These are phyloP conservation scores for Clostera curtula DNA, from an alignment of 2,888 invertebrate genomes.

Conservation along the genomic window DNA sequence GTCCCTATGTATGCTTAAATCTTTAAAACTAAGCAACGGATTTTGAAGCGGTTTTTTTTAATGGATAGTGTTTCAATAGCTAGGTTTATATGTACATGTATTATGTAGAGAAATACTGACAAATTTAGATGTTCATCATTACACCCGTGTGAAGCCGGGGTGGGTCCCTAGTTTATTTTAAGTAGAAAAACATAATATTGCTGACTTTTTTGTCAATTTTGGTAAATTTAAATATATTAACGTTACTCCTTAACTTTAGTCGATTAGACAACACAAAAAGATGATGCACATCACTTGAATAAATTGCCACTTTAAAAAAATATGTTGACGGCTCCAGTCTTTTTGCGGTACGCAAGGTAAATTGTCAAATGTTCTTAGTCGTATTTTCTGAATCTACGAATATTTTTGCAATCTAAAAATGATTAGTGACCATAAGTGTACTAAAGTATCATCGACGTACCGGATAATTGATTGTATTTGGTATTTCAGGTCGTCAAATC, in stretches of 20 bases:
- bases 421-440: slow-evolving; percentile 23
- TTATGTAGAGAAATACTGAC: too few species aligned
- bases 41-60: too few species aligned
- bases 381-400: slow-evolving; percentile 47
- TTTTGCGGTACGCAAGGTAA: slow-evolving; percentile 72
- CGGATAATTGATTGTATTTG: slow-evolving; percentile 41
- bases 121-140: too few species aligned
- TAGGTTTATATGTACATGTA: too few species aligned
- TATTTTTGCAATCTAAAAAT: slow-evolving; percentile 44
- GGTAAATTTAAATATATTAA: too few species aligned
- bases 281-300: not conserved
- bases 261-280: slow-evolving; percentile 1
- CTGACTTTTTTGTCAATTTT: too few species aligned
- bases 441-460: slow-evolving; percentile 26
- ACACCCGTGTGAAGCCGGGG: too few species aligned
- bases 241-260: slow-evolving; percentile 2
- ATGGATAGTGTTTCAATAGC: too few species aligned
- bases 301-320: slow-evolving; percentile 8
- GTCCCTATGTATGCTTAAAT: too few species aligned
- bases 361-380: slow-evolving; percentile 57
- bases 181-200: too few species aligned
- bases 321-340: slow-evolving; percentile 39
- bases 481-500: slow-evolving; percentile 64
- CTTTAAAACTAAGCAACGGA: too few species aligned
- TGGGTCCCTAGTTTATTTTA: too few species aligned